These are phyloP conservation scores for Chrysotoxum bicinctum DNA, from an alignment of 2,888 invertebrate genomes.

Conservation along the genomic window DNA sequence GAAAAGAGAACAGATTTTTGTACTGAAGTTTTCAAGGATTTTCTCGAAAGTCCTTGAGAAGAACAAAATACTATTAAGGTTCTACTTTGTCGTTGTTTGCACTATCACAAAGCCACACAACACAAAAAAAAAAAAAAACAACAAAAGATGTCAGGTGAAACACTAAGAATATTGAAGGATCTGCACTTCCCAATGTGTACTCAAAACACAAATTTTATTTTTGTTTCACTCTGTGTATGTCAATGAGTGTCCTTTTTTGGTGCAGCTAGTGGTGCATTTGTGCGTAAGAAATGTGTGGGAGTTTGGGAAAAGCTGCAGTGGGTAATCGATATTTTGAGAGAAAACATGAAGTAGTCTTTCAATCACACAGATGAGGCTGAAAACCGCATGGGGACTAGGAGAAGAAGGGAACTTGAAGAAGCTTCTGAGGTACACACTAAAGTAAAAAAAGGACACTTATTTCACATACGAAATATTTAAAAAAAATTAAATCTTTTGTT, in stretches of 20 bases:
- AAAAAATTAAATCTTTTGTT: conserved; percentile 30
- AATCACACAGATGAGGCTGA: conserved; percentile 27
- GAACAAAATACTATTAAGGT: conserved; percentile 5
- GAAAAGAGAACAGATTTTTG: conserved; percentile 31
- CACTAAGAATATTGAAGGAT: conserved; percentile 4
- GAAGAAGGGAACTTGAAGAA: conserved; percentile 23
- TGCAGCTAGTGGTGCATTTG: conserved; percentile 52
- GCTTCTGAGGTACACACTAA: conserved; percentile 50
- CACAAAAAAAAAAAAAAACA: conserved; percentile 22
- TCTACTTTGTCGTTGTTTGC: not conserved
- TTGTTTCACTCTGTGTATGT: conserved; percentile 34
- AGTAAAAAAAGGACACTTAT: conserved; percentile 44
- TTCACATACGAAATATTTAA: not conserved
- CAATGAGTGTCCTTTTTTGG: conserved; percentile 56
- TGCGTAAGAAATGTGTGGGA: conserved; percentile 4
- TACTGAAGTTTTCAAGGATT: conserved; percentile 30
- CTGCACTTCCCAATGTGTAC: conserved; percentile 1
- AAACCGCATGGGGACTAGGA: conserved; percentile 15
- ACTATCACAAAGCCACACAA: conserved; percentile 28
- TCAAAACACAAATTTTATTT: conserved; percentile 23
- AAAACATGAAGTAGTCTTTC: conserved; percentile 24
- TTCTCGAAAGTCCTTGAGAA: conserved; percentile 28
- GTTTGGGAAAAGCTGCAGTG: conserved; percentile 46
- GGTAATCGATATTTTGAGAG: conserved; percentile 56
- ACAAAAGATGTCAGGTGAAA: conserved; percentile 28